Evolutionary conservation across 1,140 invertebrate genomes (phyloP), one percentile per base, ranked within the genome.

Genomic region (Prorops nasuta): DNA sequence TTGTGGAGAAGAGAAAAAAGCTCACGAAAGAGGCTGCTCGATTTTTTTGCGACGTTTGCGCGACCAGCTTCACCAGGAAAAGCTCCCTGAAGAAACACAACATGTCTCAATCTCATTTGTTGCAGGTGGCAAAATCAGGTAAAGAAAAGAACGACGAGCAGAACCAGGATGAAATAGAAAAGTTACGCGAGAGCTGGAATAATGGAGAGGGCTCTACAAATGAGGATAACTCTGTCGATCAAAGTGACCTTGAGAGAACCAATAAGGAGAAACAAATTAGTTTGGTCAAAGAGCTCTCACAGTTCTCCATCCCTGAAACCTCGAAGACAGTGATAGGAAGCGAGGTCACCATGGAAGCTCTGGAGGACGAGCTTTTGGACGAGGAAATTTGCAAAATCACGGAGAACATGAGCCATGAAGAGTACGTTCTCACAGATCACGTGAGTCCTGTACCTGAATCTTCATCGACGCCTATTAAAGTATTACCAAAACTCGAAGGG

Each of bases 371-470:
- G 21, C 56, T 77, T 14, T 42, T 76, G 0, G 74, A 77, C 16
- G 74, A 77, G 18, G 76, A 78, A 32, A 78, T 77, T 18, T 78
- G 74, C 18, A 78, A 78, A 28, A 78, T 78, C 7, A 78, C 74
- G 0, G 74, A 78, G 16, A 76, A 77, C 12, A 78, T 78, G 76
- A 74, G 70, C 0, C 76, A 78, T 14, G 76, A 78, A 4, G 76
- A 78, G 9, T 77, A 76, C 17, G 76, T 78, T 1, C 43, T 78
- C 0, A 78, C 73, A 0, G 74, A 78, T 51, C 74, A 75, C 18
- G 48, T 76, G 0, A 75, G 69, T 49, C 68, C 74, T 0, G 38
- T 61, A 3, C 43, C 52, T 0, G 58, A 60, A 0, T 62, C 66
- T 16, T 24, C 63, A 0, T 64, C 67, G 0, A 67, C 63, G 1